Percentiles rank a stretch among this genome's conserved stretches.
Evolutionary conservation across 2,888 invertebrate genomes (phyloP).

Genomic region (Chrysodeixis includens): DNA sequence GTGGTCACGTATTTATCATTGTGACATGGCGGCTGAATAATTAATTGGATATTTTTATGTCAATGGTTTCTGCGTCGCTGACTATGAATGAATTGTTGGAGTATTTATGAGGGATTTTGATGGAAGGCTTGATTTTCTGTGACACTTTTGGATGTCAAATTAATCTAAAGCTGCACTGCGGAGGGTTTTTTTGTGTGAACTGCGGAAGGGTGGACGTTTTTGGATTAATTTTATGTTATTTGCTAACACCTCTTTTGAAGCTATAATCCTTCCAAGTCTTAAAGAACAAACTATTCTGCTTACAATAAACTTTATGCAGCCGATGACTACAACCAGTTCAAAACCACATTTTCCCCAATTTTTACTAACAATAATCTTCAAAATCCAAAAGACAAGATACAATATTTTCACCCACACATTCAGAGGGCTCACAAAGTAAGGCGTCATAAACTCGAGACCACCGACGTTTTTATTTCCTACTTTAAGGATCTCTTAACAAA

Average conservation of each 20-base stretch:
- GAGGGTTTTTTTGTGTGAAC: neutral
- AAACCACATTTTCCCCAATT: too few species aligned
- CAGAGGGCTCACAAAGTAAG: constrained; percentile 6
- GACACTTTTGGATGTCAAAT: neutral
- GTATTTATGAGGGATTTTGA: neutral
- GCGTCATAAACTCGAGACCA: constrained; percentile 13
- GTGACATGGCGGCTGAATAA: neutral
- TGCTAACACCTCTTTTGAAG: too few species aligned
- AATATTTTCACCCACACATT: neutral
- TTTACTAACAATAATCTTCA: too few species aligned
- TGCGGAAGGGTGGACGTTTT: too few species aligned
- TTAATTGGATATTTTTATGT: constrained; percentile 6
- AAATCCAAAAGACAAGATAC: too few species aligned
- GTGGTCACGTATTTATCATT: constrained; percentile 1
- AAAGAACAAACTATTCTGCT: too few species aligned
- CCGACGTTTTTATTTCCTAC: constrained; percentile 15
- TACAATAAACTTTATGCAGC: too few species aligned
- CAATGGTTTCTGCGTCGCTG: neutral
- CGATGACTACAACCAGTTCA: too few species aligned
- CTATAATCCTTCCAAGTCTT: too few species aligned
- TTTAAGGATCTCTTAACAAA: constrained; percentile 38
- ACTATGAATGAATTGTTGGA: neutral
- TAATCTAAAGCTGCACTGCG: neutral
- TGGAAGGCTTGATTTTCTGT: constrained; percentile 1
- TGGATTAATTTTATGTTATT: too few species aligned